These are phyloP conservation scores for Drepanosiphum platanoidis DNA, from an alignment of 2,888 invertebrate species.

Conservation along the genomic window DNA sequence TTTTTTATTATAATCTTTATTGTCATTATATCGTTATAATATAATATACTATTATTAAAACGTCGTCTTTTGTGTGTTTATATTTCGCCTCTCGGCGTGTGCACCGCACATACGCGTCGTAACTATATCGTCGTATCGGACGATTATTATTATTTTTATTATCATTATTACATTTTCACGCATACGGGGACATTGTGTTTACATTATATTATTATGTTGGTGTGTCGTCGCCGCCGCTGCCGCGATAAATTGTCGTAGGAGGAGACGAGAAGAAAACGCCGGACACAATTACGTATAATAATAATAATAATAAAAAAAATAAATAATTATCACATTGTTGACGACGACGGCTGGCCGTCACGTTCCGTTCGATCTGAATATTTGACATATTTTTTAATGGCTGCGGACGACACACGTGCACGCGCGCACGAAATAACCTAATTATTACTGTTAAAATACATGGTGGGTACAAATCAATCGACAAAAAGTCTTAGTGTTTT, in stretches of 20 bases:
- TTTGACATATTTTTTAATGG: constrained; percentile 51
- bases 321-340: constrained; percentile 39
- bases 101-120: neutral
- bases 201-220: constrained; percentile 17
- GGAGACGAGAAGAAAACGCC: neutral
- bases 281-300: neutral
- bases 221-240: no score
- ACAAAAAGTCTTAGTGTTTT: neutral
- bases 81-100: neutral
- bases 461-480: neutral
- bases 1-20: no score
- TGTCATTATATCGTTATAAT: no score
- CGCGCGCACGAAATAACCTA: constrained; percentile 19
- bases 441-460: neutral
- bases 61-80: neutral
- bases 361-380: constrained; percentile 51
- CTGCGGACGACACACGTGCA: neutral
- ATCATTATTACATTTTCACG: constrained; percentile 11
- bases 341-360: constrained; percentile 20
- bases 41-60: constrained; percentile 24
- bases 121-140: neutral
- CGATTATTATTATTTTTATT: neutral
- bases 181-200: constrained; percentile 13
- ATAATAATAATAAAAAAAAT: constrained; percentile 10
- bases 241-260: neutral